Conservation (phyloP, 2,888 invertebrate genomes). For the Calameuta idolon region DNA sequence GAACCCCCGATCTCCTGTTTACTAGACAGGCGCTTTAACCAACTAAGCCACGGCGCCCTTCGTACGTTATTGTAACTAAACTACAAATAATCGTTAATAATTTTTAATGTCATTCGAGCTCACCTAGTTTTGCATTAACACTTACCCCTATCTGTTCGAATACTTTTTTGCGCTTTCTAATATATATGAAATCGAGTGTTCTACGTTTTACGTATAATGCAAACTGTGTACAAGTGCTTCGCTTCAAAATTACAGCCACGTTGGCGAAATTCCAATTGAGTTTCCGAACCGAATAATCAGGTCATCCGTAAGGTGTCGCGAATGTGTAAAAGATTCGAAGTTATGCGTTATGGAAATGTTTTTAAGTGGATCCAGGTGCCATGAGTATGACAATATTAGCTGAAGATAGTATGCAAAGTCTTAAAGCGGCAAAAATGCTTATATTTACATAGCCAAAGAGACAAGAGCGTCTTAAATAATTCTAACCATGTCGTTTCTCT, state of each 20-base stretch:
- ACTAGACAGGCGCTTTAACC: constrained; percentile 81
- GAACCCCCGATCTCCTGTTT: constrained; percentile 79
- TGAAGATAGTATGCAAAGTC: not conserved
- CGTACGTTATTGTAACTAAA: not conserved
- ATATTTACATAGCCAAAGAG: not conserved
- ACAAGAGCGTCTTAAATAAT: not conserved
- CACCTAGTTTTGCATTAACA: not conserved
- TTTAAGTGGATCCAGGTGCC: not conserved
- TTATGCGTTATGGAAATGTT: not conserved
- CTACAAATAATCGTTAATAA: not conserved
- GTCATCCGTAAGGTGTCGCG: not conserved
- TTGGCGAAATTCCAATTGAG: not conserved
- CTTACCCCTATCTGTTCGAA: not conserved
- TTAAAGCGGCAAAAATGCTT: not conserved
- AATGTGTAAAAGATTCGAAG: not conserved
- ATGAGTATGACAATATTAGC: not conserved
- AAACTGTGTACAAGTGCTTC: not conserved
- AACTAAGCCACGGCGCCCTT: constrained; percentile 82
- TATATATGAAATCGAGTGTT: not conserved
- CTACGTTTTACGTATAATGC: not conserved
- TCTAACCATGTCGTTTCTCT: not conserved
- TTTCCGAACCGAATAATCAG: not conserved
- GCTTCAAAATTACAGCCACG: not conserved
- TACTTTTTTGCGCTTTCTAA: not conserved
- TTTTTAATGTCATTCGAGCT: not conserved